Percentiles rank a stretch among this genome's conserved stretches.
These are phyloP conservation scores for Zaprionus obscuricornis DNA, from an alignment of 2,888 invertebrate genomes.

Conservation along the genomic window DNA sequence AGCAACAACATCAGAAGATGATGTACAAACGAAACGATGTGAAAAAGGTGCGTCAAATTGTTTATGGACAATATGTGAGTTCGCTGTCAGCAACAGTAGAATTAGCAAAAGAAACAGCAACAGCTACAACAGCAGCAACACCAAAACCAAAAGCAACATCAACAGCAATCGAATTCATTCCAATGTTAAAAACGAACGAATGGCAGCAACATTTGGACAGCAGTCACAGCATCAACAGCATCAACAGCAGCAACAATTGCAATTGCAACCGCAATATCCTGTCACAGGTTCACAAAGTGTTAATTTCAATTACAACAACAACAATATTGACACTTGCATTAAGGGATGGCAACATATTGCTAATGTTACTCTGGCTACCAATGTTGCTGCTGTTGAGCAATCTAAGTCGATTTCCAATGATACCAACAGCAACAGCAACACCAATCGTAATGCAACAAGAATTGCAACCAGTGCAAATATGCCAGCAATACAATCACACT, in stretches of 20 bases:
- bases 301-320: constrained; percentile 43
- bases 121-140: constrained; percentile 23
- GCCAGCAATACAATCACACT: constrained; percentile 71
- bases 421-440: constrained; percentile 17
- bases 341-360: constrained; percentile 44
- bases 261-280: constrained; percentile 64
- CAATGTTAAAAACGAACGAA: constrained; percentile 22
- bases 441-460: constrained; percentile 3
- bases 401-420: constrained; percentile 32
- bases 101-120: constrained; percentile 17
- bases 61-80: constrained; percentile 67
- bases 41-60: constrained; percentile 55
- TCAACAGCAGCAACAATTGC: background rate
- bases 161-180: constrained; percentile 37
- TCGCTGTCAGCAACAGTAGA: constrained; percentile 39
- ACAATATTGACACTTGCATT: constrained; percentile 39
- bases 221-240: no score
- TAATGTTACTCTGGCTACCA: constrained; percentile 54
- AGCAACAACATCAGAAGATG: constrained; percentile 50
- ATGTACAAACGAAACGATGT: constrained; percentile 57
- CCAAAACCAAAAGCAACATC: constrained; percentile 18
- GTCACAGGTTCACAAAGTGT: constrained; percentile 48
- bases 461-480: constrained; percentile 22
- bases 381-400: constrained; percentile 54
- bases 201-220: no score